A percentile compares a stretch with the other conserved stretches of the same genome.
These are phyloP conservation scores for Endomychus coccineus DNA, from an alignment of 2,888 invertebrate species.

Conservation along the genomic window DNA sequence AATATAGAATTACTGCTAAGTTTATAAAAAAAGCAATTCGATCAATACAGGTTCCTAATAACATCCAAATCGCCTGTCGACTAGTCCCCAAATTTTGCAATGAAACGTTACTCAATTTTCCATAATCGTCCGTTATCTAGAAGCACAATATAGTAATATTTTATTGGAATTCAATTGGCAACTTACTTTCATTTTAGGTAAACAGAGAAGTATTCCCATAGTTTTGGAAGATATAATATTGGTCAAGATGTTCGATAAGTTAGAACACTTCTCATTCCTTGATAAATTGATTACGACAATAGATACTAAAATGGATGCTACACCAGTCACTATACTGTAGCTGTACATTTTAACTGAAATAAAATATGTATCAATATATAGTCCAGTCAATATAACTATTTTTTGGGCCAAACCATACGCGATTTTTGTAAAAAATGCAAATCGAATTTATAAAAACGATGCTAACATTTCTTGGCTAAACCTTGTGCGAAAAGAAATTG, in stretches of 20 bases:
- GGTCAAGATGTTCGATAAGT: conserved; percentile 30
- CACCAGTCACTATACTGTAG: conserved; percentile 29
- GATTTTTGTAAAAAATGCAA: too few relatives aligned
- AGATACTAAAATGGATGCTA: conserved; percentile 30
- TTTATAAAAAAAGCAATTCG: too few relatives aligned
- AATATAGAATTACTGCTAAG: too few relatives aligned
- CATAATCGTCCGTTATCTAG: conserved; percentile 33
- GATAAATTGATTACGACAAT: conserved; percentile 36
- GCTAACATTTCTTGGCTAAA: too few relatives aligned
- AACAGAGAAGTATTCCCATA: conserved; percentile 29
- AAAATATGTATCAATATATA: too few relatives aligned
- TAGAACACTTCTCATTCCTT: conserved; percentile 28
- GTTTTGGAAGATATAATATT: conserved; percentile 29
- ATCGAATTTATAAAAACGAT: too few relatives aligned
- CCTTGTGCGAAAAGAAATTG: too few relatives aligned
- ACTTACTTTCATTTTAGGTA: conserved; percentile 34
- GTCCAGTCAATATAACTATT: too few relatives aligned
- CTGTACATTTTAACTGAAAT: conserved; percentile 37
- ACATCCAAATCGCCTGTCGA: conserved; percentile 34
- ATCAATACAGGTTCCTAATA: conserved; percentile 35
- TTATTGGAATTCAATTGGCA: too few relatives aligned
- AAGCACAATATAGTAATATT: too few relatives aligned
- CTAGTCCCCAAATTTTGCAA: conserved; percentile 22
- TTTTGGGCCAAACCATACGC: too few relatives aligned
- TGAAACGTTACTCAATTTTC: conserved; percentile 26